Base-by-base conservation (phyloP, 2,797 vertebrate genomes). In the Coranthus polyacanthus region DNA sequence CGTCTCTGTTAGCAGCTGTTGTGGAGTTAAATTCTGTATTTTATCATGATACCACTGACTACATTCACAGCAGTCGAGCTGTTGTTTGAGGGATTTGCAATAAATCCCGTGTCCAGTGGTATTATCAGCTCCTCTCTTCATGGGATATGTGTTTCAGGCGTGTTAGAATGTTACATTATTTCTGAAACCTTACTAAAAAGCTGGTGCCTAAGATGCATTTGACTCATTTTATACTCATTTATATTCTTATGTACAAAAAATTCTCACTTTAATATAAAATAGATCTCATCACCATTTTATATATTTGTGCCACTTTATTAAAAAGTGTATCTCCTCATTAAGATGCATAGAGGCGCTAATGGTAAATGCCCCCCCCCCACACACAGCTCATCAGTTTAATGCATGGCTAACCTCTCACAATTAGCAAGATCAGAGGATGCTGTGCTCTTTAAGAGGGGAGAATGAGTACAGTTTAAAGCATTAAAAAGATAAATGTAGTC, bases 361-460 rank as follows among this genome's bases (percentile, higher is more conserved):
- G 78, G 92, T 93, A 90, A 92, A 91, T 82, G 90, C 90, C 32
- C 37, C 26, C 55, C 26, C 59, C 39, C 55, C 26, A 57, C 39
- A 12, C 67, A 68, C 69, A 83, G 43, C 54, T 76, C 72, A 77
- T 72, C 69, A 49, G 16, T 59, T 80, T 66, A 76, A 72, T 67
- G 55, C 66, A 68, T 51, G 17, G 63, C 22, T 70, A 65, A 66
- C 59, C 51, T 64, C 32, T 65, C 12, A 68, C 60, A 74, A 65
- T 78, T 81, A 72, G 26, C 34, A 29, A 57, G 41, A 52, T 68
- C 37, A 64, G 17, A 11, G 60, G 50, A 59, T 0, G 3, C 3
- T 4, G 41, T 24, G 41, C 8, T 51, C 38, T 47, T 43, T 62
- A 51, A 71, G 61, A 29, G 32, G 21, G 21, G 18, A 47, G 24